A percentile compares a stretch with the other conserved stretches of the same genome.
phyloP scores from a whole-genome alignment of 2,888 invertebrate genomes.

The Nyleta sp. region DNA sequence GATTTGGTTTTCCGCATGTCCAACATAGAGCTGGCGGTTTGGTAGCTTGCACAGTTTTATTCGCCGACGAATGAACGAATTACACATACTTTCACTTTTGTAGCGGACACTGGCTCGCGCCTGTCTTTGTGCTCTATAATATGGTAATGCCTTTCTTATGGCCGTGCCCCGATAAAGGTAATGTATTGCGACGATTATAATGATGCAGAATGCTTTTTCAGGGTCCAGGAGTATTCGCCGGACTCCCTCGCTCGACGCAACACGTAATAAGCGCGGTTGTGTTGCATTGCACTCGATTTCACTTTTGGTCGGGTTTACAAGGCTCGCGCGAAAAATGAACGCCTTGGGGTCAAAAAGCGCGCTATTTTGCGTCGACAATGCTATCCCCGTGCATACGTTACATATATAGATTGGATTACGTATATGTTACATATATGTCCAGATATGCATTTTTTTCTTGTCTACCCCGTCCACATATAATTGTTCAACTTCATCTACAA shows the following conservation, averaged over 20 bases:
- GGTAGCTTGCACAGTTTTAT: no score
- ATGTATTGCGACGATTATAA: conserved; percentile 55
- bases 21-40: no score
- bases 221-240: conserved; percentile 55
- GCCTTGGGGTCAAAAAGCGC: conserved; percentile 16
- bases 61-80: conserved; percentile 66
- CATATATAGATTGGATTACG: no score
- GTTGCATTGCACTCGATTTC: conserved; percentile 60
- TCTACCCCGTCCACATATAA: no score
- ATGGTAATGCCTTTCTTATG: conserved; percentile 61
- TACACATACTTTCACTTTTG: conserved; percentile 74
- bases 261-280: conserved; percentile 55
- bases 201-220: conserved; percentile 60
- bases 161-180: conserved; percentile 56
- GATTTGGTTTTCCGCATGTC: no score
- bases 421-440: no score
- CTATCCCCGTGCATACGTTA: no score
- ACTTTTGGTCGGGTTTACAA: conserved; percentile 51
- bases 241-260: conserved; percentile 43
- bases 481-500: no score
- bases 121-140: conserved; percentile 60
- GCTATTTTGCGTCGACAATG: conserved; percentile 25
- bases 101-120: conserved; percentile 60
- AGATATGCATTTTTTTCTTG: no score
- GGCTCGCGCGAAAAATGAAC: conserved; percentile 9